Base-by-base conservation (phyloP, 1,140 invertebrate genomes). In the Adoxophyes honmai region DNA sequence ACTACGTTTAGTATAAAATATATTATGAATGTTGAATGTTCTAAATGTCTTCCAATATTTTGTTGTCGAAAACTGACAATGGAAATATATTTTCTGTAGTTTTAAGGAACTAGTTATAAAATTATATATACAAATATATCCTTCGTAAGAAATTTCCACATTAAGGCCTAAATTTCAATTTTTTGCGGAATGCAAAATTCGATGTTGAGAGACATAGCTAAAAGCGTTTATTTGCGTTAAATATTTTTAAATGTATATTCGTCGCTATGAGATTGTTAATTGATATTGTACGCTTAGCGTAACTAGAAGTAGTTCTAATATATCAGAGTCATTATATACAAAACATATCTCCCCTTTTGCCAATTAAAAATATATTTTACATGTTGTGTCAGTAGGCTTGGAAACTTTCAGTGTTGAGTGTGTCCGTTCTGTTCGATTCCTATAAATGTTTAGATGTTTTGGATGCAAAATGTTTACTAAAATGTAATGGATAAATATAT, bases 331-430 rank as follows among this genome's bases (percentile, higher is more conserved):
- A 44, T n/a, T 44, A 44, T 62, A 78, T 73, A 75, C 61, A 60
- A 70, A 53, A 79, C 74, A 81, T 85, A 77, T 82, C 81, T 86
- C 82, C 82, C 82, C 73, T 78, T 78, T 81, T 83, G 82, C 82
- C 82, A 86, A 86, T 86, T 86, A 84, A 65, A 55, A 56, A 55
- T 59, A 63, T 59, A 38, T 57, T 36, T 57, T 62, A 54, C 16
- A 48, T 48, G 18, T 48, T 48, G 33, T 37, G 34, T 54, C 10
- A 42, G 42, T 48, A 48, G 8, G 18, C 42, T 11, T 13, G 21
- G 21, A 28, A 18, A 36, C 9, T 36, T 16, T 14, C 1, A 42
- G 8, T 37, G 10, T 42, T n/a, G 7, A 13, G 39, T 42, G 39
- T 42, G 4, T 14, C n/a, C n/a, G 39, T 13, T 15, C n/a, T 14